Evolutionary conservation across 2,113 vertebrate species (phyloP).

Genomic region (Podiceps cristatus): DNA sequence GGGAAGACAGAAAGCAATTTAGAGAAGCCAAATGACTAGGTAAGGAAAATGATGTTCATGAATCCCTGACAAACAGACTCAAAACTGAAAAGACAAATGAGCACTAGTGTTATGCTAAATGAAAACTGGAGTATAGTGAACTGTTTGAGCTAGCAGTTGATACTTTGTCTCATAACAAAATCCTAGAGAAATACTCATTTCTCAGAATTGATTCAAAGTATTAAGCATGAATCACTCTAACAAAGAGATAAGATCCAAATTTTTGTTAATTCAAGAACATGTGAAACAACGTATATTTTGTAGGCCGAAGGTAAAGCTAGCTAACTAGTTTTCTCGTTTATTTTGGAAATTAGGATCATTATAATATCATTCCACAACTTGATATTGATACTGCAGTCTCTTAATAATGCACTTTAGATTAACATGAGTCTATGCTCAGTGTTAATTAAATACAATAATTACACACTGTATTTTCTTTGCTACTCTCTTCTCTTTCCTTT

Average conservation of each 20-base stretch:
- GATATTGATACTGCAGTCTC: neutral
- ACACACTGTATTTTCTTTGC: neutral
- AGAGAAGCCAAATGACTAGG: neutral
- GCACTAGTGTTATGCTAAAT: conserved; percentile 10
- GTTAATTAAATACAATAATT: neutral
- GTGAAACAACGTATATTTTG: conserved; percentile 11
- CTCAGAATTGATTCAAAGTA: conserved; percentile 32
- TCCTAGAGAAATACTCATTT: conserved; percentile 5
- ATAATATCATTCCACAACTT: neutral
- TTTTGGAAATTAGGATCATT: neutral
- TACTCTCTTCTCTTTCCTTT: neutral
- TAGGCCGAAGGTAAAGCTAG: neutral
- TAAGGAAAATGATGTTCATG: neutral
- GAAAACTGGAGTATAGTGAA: neutral
- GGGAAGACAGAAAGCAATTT: neutral
- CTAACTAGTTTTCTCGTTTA: neutral
- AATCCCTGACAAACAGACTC: neutral
- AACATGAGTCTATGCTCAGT: neutral
- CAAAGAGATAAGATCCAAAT: conserved; percentile 2
- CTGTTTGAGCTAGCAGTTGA: conserved; percentile 13
- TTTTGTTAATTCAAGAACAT: conserved; percentile 1
- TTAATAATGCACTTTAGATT: neutral
- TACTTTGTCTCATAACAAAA: conserved; percentile 35
- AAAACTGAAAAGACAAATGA: conserved; percentile 32
- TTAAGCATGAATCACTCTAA: conserved; percentile 36